Conservation (phyloP, 1,140 invertebrate genomes). For the Trachymyrmex cornetzi region DNA sequence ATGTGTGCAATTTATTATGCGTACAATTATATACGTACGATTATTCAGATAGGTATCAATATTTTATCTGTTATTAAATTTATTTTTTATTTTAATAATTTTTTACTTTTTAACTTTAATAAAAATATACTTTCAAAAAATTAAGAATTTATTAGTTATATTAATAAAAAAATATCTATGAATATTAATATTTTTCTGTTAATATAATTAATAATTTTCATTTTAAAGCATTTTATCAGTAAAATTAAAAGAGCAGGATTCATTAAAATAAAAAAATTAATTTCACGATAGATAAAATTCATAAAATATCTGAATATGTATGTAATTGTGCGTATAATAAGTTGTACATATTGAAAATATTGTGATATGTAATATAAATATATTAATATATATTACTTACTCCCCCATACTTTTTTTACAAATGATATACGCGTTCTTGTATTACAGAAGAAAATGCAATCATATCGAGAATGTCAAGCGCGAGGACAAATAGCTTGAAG, state of each 20-base stretch:
- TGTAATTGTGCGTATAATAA: not conserved
- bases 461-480: not conserved
- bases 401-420: not conserved
- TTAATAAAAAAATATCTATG: too few species aligned
- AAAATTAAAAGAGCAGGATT: not conserved
- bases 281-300: not conserved
- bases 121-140: too few species aligned
- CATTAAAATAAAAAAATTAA: not conserved
- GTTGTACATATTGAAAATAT: constrained; percentile 2
- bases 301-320: not conserved
- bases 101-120: too few species aligned
- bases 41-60: not conserved
- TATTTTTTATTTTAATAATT: too few species aligned
- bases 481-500: not conserved
- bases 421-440: not conserved
- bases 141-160: too few species aligned
- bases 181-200: too few species aligned
- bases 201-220: not conserved
- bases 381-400: not conserved
- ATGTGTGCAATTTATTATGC: too few species aligned
- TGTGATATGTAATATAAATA: not conserved
- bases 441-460: not conserved
- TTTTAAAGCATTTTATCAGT: not conserved
- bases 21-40: too few species aligned
- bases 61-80: not conserved